Percentiles rank a stretch among this genome's conserved stretches.
phyloP scores from a whole-genome alignment of 1,140 invertebrate species.

The Solen grandis region DNA sequence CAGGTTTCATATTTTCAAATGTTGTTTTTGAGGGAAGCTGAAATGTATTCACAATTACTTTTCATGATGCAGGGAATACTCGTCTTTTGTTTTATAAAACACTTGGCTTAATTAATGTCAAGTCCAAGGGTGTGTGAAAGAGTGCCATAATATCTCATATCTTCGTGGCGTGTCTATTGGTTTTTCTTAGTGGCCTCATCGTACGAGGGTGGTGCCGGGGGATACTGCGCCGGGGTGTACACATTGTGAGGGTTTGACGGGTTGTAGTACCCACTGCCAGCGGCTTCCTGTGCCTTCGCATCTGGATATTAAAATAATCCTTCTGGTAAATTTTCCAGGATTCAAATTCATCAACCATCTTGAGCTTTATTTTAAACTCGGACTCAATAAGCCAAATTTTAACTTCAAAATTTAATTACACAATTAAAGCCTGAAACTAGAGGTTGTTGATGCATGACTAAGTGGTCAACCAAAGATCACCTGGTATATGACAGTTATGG shows the following conservation, averaged over 20 bases:
- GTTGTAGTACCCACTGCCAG: constrained; percentile 92
- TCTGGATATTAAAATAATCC: constrained; percentile 83
- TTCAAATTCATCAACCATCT: constrained; percentile 4
- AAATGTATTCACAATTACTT: too few species aligned
- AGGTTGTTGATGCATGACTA: too few species aligned
- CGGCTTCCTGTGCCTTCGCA: constrained; percentile 93
- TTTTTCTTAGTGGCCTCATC: constrained; percentile 74
- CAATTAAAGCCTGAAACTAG: background rate
- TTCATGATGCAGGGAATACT: too few species aligned
- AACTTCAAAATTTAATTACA: background rate
- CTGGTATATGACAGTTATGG: too few species aligned
- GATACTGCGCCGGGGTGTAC: constrained; percentile 88
- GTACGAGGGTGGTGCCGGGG: constrained; percentile 70
- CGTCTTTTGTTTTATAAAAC: too few species aligned
- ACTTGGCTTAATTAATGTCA: too few species aligned
- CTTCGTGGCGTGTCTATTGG: constrained; percentile 47
- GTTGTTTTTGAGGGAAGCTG: too few species aligned
- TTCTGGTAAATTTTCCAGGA: background rate
- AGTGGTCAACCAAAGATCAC: too few species aligned
- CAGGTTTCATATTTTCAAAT: too few species aligned
- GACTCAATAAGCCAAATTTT: background rate
- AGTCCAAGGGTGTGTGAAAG: too few species aligned
- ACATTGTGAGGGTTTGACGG: constrained; percentile 90
- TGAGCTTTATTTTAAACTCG: background rate
- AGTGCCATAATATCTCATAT: too few species aligned